Evolutionary conservation across 2,797 vertebrate genomes (phyloP).

Genomic region (Pseudopleuronectes americanus): DNA sequence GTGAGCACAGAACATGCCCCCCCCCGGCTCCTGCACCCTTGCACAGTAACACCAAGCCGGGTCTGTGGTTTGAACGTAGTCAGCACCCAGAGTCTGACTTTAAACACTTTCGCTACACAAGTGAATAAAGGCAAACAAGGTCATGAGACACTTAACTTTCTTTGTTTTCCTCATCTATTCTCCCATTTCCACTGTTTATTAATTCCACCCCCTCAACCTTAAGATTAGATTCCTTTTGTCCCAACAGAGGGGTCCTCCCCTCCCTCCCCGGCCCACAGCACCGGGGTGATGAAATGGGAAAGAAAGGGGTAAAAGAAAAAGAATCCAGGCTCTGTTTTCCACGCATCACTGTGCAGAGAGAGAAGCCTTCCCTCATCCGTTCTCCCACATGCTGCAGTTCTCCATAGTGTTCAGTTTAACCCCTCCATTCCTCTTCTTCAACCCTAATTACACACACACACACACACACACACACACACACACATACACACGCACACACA

Average conservation of each 20-base stretch:
- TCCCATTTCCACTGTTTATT: slow-evolving; percentile 65
- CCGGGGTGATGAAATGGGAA: slow-evolving; percentile 72
- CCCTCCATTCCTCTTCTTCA: slow-evolving; percentile 43
- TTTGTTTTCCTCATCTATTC: slow-evolving; percentile 56
- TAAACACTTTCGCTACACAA: slow-evolving; percentile 32
- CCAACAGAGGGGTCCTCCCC: slow-evolving; percentile 46
- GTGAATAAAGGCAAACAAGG: slow-evolving; percentile 71
- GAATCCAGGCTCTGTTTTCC: slow-evolving; percentile 33
- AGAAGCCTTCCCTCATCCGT: slow-evolving; percentile 41
- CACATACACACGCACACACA: background rate
- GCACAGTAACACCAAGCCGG: background rate
- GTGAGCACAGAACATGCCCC: too few relatives aligned
- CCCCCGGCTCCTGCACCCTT: background rate
- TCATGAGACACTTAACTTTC: slow-evolving; percentile 66
- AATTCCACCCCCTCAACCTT: slow-evolving; percentile 70
- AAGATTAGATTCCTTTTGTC: slow-evolving; percentile 65
- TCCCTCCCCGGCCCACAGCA: slow-evolving; percentile 9
- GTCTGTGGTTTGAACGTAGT: slow-evolving; percentile 7
- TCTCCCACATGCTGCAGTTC: slow-evolving; percentile 51
- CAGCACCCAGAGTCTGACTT: slow-evolving; percentile 10
- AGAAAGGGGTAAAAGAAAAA: slow-evolving; percentile 60
- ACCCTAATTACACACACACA: slow-evolving; percentile 42
- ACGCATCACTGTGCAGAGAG: slow-evolving; percentile 43
- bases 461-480: slow-evolving; percentile 3
- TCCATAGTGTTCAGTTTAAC: slow-evolving; percentile 59